Percentiles rank a stretch among this genome's conserved stretches.
Evolutionary conservation across 2,797 vertebrate species (phyloP).

Genomic region (Lateolabrax maculatus): DNA sequence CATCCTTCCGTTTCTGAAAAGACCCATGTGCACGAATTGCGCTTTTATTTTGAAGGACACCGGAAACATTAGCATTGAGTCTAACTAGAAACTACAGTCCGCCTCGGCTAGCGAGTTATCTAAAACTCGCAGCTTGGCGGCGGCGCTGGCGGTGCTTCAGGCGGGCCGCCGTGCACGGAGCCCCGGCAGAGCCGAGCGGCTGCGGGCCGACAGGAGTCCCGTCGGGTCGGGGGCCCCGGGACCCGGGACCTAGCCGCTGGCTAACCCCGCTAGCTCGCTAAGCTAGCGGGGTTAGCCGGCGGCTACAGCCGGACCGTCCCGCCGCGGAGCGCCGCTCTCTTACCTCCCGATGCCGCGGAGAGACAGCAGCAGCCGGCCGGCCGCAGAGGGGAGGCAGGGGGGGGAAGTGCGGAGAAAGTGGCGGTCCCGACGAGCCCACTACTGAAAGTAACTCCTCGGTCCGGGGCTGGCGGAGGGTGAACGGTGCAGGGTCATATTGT

Average conservation of each 20-base stretch:
- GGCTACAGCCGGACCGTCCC: conserved; percentile 69
- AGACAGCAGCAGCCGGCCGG: conserved; percentile 63
- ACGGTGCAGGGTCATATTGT: conserved; percentile 83
- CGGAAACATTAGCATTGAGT: not conserved
- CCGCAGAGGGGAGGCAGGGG: conserved; percentile 22
- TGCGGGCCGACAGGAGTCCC: not conserved
- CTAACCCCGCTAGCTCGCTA: conserved; percentile 59
- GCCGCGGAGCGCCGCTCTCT: conserved; percentile 65
- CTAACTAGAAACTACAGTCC: conserved; percentile 2
- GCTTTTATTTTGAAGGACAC: conserved; percentile 61
- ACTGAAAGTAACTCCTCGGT: conserved; percentile 20
- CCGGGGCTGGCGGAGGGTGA: conserved; percentile 59
- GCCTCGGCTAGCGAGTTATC: conserved; percentile 54
- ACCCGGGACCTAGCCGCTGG: conserved; percentile 10
- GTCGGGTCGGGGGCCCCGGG: not conserved
- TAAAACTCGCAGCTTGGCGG: conserved; percentile 49
- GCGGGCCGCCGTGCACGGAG: accelerated
- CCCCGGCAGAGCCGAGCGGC: accelerated
- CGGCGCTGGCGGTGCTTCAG: not conserved
- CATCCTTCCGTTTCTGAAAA: not conserved
- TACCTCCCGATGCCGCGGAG: conserved; percentile 78
- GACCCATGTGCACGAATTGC: accelerated
- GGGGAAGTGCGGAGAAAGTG: conserved; percentile 56
- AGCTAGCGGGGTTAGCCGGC: conserved; percentile 70
- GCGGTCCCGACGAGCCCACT: conserved; percentile 10